Percentiles rank a stretch among this genome's conserved stretches.
Evolutionary conservation across 1,140 invertebrate species (phyloP).

Genomic region (Semibalanus balanoides): DNA sequence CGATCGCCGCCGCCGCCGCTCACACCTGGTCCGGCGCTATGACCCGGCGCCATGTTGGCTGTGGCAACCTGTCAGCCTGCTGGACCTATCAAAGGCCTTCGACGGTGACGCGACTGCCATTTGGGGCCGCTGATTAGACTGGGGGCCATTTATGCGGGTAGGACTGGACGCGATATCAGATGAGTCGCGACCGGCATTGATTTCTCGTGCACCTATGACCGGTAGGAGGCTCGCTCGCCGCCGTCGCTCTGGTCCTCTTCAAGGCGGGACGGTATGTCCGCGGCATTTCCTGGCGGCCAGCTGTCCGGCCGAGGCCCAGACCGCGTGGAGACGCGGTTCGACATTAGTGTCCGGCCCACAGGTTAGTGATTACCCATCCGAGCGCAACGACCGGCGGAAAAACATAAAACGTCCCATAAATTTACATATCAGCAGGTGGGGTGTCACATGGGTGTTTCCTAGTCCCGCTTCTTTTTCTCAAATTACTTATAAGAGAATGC

Average conservation of each 20-base stretch:
- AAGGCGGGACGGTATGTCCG: not conserved
- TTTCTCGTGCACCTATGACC: too few species aligned
- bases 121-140: not conserved
- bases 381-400: not conserved
- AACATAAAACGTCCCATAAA: not conserved
- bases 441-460: not conserved
- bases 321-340: not conserved
- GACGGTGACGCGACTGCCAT: not conserved
- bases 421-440: not conserved
- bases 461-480: not conserved
- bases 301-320: not conserved
- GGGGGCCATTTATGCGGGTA: not conserved
- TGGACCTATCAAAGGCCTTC: not conserved
- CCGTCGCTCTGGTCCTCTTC: too few species aligned
- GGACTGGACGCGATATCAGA: not conserved
- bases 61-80: not conserved
- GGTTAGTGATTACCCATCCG: not conserved
- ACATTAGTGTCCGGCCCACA: not conserved
- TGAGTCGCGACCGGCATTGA: not conserved
- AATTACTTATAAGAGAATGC: not conserved
- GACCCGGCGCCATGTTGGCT: not conserved
- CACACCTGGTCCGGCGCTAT: not conserved
- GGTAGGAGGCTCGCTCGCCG: too few species aligned
- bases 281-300: not conserved
- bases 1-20: too few species aligned